phyloP scores from a whole-genome alignment of 2,797 vertebrate genomes.

The Enteromius viviparus region DNA sequence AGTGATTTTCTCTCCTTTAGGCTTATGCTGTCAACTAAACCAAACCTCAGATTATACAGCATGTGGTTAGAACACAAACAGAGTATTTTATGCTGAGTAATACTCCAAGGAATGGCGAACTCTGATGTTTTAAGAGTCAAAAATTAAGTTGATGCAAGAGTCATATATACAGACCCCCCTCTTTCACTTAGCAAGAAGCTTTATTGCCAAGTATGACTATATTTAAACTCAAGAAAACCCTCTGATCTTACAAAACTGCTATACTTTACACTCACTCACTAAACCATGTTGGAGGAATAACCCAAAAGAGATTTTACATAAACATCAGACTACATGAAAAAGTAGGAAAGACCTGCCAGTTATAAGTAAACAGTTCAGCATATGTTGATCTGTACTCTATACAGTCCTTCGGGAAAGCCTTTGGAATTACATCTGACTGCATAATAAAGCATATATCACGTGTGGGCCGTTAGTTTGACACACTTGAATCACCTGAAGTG shows the following conservation, averaged over 20 bases:
- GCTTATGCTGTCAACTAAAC: not conserved
- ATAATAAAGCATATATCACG: not conserved
- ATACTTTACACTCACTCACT: no score
- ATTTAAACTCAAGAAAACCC: not conserved
- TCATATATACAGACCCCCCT: not conserved
- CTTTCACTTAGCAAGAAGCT: not conserved
- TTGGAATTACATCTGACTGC: conserved; percentile 1
- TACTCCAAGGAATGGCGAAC: not conserved
- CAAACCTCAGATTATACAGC: not conserved
- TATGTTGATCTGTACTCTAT: not conserved
- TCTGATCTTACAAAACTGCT: not conserved
- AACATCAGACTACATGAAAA: not conserved
- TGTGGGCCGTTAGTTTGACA: conserved; percentile 3
- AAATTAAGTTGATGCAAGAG: not conserved
- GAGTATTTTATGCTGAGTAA: not conserved
- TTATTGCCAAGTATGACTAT: not conserved
- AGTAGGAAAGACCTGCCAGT: not conserved
- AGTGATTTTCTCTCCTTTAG: not conserved
- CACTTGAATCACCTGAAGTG: conserved; percentile 3
- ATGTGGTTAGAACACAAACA: not conserved
- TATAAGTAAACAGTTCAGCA: not conserved
- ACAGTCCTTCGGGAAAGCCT: not conserved
- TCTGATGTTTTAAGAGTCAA: not conserved
- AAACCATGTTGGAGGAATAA: not conserved
- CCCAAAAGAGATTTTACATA: not conserved